Evolutionary conservation across 2,888 invertebrate genomes (phyloP).

Genomic region (Tetragnatha montana): DNA sequence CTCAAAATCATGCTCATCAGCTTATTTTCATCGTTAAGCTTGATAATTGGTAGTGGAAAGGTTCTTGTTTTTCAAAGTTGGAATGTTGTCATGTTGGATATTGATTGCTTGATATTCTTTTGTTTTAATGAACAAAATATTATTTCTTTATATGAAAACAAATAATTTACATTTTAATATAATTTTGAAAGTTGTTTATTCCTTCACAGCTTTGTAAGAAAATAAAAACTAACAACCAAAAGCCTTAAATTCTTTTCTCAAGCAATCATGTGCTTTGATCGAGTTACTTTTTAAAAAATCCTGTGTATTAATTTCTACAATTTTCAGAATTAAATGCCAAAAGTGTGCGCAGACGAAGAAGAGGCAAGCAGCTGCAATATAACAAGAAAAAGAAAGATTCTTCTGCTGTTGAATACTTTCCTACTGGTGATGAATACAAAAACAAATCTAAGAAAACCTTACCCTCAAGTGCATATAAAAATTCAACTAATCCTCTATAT

Average conservation of each 20-base stretch:
- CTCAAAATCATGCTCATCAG: too few species aligned
- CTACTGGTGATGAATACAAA: background rate
- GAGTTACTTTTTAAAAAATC: background rate
- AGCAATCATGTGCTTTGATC: conserved; percentile 1
- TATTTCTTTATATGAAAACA: background rate
- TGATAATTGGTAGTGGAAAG: too few species aligned
- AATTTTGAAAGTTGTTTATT: background rate
- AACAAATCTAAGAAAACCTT: background rate
- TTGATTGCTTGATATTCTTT: too few species aligned
- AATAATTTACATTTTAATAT: background rate
- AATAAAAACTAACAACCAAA: too few species aligned
- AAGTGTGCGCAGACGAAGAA: conserved; percentile 31
- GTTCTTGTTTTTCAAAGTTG: too few species aligned
- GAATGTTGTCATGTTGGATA: too few species aligned
- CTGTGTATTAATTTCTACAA: background rate
- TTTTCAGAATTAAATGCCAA: conserved; percentile 22
- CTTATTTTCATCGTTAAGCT: too few species aligned
- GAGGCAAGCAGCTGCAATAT: background rate
- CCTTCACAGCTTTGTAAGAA: too few species aligned
- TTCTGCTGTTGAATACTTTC: background rate
- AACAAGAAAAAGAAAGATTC: background rate
- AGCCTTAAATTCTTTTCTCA: too few species aligned
- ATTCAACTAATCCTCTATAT: background rate
- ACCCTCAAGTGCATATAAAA: conserved; percentile 4
- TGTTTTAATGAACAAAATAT: too few species aligned